phyloP scores from a whole-genome alignment of 2,888 invertebrate species.

The Clunio marinus region DNA sequence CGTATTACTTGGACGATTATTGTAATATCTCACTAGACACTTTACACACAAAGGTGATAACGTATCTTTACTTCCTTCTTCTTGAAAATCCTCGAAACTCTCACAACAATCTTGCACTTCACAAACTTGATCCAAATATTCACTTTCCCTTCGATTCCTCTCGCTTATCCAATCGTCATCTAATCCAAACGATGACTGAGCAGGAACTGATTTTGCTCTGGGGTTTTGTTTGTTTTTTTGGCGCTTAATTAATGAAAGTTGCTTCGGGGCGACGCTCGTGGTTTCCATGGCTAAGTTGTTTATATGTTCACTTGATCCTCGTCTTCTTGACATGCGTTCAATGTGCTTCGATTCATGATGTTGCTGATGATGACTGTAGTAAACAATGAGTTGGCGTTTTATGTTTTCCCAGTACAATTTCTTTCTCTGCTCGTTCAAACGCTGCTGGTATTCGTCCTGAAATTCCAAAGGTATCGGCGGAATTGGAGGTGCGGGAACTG shows the following conservation, averaged over 20 bases:
- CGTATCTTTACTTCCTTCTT: not conserved
- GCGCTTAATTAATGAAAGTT: slow-evolving; percentile 17
- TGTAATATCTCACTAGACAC: slow-evolving; percentile 35
- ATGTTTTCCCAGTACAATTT: slow-evolving; percentile 32
- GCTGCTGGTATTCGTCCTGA: slow-evolving; percentile 35
- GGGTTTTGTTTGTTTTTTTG: slow-evolving; percentile 34
- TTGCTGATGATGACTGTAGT: slow-evolving; percentile 14
- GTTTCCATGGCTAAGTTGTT: slow-evolving; percentile 38
- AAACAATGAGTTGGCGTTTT: slow-evolving; percentile 29
- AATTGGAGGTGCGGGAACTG: slow-evolving; percentile 26
- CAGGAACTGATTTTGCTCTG: slow-evolving; percentile 27
- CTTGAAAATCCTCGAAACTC: slow-evolving; percentile 19
- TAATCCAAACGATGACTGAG: slow-evolving; percentile 39
- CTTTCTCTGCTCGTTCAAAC: slow-evolving; percentile 28
- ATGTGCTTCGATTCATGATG: not conserved
- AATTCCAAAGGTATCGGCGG: slow-evolving; percentile 31
- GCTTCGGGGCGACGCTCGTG: not conserved
- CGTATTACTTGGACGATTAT: slow-evolving; percentile 19
- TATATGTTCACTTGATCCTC: slow-evolving; percentile 23
- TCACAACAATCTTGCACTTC: slow-evolving; percentile 39
- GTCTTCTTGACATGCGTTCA: slow-evolving; percentile 33
- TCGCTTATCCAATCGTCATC: slow-evolving; percentile 36
- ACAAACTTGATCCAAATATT: slow-evolving; percentile 37
- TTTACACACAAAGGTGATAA: slow-evolving; percentile 30
- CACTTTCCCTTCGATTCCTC: slow-evolving; percentile 17